Conservation (phyloP, 2,113 vertebrate species). For the Actinemys pallida region DNA sequence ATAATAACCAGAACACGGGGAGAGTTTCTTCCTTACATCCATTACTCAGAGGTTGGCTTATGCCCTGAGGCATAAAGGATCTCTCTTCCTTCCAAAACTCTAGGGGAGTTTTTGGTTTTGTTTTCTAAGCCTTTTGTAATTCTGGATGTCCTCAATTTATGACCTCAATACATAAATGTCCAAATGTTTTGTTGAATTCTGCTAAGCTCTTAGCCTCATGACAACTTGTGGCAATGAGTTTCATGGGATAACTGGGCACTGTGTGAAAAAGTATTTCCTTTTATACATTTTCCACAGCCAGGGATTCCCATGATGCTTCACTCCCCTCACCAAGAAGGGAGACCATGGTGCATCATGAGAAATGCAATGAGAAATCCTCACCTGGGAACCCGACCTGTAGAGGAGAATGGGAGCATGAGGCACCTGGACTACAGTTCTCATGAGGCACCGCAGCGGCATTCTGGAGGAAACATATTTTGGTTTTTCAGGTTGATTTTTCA, state of each 20-base stretch:
- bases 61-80: not conserved
- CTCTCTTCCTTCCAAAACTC: not conserved
- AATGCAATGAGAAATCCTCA: not conserved
- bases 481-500: not conserved
- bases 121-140: not conserved
- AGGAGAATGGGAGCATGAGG: not conserved
- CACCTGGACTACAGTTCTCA: not conserved
- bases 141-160: not conserved
- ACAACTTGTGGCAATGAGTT: not conserved
- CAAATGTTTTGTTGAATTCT: not conserved
- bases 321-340: not conserved
- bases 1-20: not conserved
- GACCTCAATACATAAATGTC: not conserved
- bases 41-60: slow-evolving; percentile 16
- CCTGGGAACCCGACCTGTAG: not conserved
- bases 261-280: not conserved
- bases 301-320: not conserved
- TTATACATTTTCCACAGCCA: not conserved
- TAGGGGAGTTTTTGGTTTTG: not conserved
- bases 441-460: not conserved
- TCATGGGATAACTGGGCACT: not conserved
- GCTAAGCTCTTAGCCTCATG: not conserved
- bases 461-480: not conserved
- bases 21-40: not conserved
- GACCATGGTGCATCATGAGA: not conserved